Percentiles rank a stretch among this genome's conserved stretches.
phyloP scores from a whole-genome alignment of 2,113 vertebrate species.

The Merops nubicus region DNA sequence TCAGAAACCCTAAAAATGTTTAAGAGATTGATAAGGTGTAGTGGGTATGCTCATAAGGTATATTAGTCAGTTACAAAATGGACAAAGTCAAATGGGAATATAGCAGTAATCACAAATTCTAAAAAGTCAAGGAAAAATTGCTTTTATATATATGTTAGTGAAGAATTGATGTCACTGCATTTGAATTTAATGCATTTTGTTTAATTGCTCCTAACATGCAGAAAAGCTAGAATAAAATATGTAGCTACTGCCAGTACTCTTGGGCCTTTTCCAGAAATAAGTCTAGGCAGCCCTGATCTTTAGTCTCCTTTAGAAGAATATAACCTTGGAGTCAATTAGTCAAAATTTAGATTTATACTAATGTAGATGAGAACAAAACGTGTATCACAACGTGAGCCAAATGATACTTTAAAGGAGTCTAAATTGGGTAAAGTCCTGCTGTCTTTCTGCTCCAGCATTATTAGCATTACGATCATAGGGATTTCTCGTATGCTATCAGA shows the following conservation, averaged over 20 bases:
- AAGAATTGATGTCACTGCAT: not conserved
- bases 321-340: not conserved
- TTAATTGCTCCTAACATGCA: not conserved
- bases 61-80: not conserved
- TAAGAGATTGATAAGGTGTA: not conserved
- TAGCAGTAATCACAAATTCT: not conserved
- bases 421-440: not conserved
- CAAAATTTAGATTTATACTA: not conserved
- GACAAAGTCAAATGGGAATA: not conserved
- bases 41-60: not conserved
- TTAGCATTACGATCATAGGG: not conserved
- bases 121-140: not conserved
- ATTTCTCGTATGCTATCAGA: not conserved
- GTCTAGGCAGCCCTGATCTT: not conserved
- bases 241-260: not conserved
- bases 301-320: not conserved
- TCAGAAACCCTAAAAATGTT: not conserved
- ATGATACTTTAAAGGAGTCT: not conserved
- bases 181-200: not conserved
- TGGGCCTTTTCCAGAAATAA: conserved; percentile 11
- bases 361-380: not conserved
- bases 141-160: not conserved
- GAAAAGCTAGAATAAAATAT: not conserved
- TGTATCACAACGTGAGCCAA: not conserved
- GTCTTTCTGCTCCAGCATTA: not conserved